Conservation (phyloP, 2,888 invertebrate genomes). For the Lithophane ornitopus region DNA sequence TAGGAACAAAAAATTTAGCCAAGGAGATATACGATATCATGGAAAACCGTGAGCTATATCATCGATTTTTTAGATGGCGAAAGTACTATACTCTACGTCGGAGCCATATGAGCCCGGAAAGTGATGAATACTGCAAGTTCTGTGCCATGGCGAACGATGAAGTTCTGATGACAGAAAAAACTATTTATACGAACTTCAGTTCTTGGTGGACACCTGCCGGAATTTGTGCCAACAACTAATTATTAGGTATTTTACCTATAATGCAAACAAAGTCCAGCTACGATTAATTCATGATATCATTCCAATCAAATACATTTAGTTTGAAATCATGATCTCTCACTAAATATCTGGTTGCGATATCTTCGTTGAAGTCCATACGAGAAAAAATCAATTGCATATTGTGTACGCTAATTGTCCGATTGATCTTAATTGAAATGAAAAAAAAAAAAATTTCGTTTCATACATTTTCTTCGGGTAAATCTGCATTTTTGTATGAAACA, state of each 20-base stretch:
- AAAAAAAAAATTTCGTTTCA: too few relatives aligned
- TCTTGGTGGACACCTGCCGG: constrained; percentile 76
- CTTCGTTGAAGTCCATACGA: neutral
- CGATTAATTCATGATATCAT: neutral
- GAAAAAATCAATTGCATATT: neutral
- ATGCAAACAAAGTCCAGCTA: too few relatives aligned
- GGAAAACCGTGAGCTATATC: constrained; percentile 70
- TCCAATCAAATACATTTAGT: neutral
- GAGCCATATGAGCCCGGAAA: constrained; percentile 71
- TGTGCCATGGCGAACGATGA: constrained; percentile 77
- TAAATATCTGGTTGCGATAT: neutral
- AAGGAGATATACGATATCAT: constrained; percentile 74
- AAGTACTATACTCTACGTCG: constrained; percentile 76
- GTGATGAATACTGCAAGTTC: constrained; percentile 80
- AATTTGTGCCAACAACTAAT: constrained; percentile 32
- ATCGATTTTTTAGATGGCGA: constrained; percentile 79
- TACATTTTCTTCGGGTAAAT: too few relatives aligned
- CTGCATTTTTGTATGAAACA: too few relatives aligned
- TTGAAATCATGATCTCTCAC: neutral
- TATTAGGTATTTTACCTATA: neutral
- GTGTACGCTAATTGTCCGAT: neutral
- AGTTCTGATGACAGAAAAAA: constrained; percentile 60
- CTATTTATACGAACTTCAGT: constrained; percentile 71
- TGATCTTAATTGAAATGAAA: too few relatives aligned
- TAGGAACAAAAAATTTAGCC: constrained; percentile 75